Conservation (phyloP, 2,888 invertebrate genomes). For the Andrena praecox region DNA sequence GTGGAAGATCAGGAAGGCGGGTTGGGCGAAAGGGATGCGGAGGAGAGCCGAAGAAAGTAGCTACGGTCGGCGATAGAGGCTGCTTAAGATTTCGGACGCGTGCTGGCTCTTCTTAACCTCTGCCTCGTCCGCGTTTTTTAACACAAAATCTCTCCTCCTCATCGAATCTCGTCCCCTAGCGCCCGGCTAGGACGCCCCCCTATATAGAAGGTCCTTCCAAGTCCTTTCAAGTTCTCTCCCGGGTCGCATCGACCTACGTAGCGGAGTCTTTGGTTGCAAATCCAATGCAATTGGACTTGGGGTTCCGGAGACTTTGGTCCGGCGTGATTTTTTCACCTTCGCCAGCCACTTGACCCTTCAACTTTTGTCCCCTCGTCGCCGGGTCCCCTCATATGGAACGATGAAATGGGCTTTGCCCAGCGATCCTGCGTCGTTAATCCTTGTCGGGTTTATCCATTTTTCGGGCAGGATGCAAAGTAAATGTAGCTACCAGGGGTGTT, state of each 20-base stretch:
- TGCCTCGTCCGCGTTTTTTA: constrained; percentile 84
- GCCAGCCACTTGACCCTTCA: constrained; percentile 52
- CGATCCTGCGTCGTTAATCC: constrained; percentile 4
- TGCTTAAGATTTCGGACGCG: constrained; percentile 82
- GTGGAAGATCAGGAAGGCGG: constrained; percentile 14
- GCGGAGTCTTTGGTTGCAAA: constrained; percentile 72
- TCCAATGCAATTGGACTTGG: constrained; percentile 78
- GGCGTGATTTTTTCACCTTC: constrained; percentile 73
- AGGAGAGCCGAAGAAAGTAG: constrained; percentile 24
- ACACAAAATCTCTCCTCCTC: constrained; percentile 74
- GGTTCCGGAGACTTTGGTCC: constrained; percentile 10
- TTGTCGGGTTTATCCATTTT: neutral
- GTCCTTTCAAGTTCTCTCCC: constrained; percentile 58
- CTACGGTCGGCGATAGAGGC: constrained; percentile 52
- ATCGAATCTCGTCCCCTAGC: constrained; percentile 30
- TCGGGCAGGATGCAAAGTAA: neutral
- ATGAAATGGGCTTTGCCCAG: neutral
- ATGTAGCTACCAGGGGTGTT: no score
- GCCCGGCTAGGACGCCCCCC: neutral
- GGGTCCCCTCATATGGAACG: neutral
- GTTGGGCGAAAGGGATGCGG: neutral
- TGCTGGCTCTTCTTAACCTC: constrained; percentile 79
- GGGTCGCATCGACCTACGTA: constrained; percentile 54
- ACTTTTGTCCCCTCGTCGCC: neutral
- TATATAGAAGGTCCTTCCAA: constrained; percentile 35